phyloP scores from a whole-genome alignment of 2,113 vertebrate genomes.

The Eonycteris spelaea region DNA sequence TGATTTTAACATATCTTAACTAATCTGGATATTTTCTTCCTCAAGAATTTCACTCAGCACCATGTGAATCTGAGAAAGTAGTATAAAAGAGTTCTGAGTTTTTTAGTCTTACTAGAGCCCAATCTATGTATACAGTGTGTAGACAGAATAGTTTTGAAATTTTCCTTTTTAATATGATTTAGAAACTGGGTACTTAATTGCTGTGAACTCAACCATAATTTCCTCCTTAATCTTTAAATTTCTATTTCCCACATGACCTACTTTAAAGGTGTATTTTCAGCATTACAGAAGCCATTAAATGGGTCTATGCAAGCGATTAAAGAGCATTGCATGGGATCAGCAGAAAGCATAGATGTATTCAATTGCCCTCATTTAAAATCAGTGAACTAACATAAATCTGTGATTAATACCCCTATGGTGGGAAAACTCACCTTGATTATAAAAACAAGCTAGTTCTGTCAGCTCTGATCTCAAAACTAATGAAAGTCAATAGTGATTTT shows the following conservation, averaged over 20 bases:
- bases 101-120: neutral
- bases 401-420: constrained; percentile 25
- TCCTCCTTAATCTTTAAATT: constrained; percentile 34
- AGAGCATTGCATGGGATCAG: neutral
- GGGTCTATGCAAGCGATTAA: constrained; percentile 17
- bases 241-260: constrained; percentile 30
- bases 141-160: neutral
- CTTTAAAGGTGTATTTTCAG: constrained; percentile 37
- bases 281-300: neutral
- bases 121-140: neutral
- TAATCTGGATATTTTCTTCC: neutral
- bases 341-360: neutral
- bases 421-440: constrained; percentile 16
- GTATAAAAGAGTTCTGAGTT: neutral
- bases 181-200: constrained; percentile 32
- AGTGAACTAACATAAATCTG: neutral
- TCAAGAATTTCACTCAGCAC: constrained; percentile 8
- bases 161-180: constrained; percentile 36
- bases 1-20: neutral
- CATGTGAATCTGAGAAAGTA: neutral
- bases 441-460: constrained; percentile 23
- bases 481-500: constrained; percentile 34
- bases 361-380: neutral
- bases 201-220: neutral
- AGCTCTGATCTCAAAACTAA: neutral